phyloP scores from a whole-genome alignment of 2,797 vertebrate genomes.

The Meriones psammophilus region DNA sequence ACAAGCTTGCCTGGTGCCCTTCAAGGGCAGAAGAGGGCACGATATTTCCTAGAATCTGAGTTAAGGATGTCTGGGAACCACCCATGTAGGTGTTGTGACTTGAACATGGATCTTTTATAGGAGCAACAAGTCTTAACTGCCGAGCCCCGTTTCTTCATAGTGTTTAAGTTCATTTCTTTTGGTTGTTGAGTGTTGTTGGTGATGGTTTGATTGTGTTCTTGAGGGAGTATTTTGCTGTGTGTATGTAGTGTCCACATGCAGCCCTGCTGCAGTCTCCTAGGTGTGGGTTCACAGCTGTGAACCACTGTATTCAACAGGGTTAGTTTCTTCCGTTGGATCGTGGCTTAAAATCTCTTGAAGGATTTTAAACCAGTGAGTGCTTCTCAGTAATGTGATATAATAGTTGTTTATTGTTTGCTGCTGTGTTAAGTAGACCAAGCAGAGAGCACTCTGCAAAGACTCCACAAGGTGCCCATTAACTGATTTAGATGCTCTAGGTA shows the following conservation, averaged over 20 bases:
- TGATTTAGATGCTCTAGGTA: neutral
- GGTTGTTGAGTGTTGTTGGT: neutral
- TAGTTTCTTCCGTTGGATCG: neutral
- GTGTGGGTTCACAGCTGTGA: no score
- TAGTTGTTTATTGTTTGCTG: neutral
- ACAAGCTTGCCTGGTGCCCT: neutral
- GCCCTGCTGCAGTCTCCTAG: neutral
- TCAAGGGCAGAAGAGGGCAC: neutral
- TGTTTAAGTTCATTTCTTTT: neutral
- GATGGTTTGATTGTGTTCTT: neutral
- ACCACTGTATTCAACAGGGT: neutral
- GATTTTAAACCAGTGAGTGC: neutral
- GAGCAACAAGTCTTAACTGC: neutral
- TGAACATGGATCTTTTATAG: neutral
- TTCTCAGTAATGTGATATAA: neutral
- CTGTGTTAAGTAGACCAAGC: neutral
- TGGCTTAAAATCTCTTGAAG: conserved; percentile 22
- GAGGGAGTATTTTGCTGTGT: neutral
- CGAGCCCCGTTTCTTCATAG: neutral
- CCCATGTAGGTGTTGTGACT: neutral
- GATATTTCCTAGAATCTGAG: neutral
- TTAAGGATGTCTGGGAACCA: neutral
- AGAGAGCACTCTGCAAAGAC: neutral
- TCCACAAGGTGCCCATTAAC: neutral
- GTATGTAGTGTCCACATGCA: neutral